phyloP scores from a whole-genome alignment of 1,140 invertebrate species.

The Pogonomyrmex barbatus region DNA sequence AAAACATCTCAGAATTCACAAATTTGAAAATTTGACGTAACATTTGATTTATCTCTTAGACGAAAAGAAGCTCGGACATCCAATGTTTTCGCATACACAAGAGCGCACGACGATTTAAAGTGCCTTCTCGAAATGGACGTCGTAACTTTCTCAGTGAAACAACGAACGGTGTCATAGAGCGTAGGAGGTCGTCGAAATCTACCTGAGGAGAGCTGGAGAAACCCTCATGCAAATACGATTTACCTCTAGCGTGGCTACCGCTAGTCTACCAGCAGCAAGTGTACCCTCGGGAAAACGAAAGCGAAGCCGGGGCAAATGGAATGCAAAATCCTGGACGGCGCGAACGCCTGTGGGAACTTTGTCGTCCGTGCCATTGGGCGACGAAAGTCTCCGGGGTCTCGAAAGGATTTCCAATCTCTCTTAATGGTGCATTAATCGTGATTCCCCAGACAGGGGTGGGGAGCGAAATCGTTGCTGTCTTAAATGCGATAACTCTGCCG shows the following conservation, averaged over 20 bases:
- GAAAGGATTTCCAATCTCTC: constrained; percentile 78
- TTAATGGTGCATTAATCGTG: constrained; percentile 78
- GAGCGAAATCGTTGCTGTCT: constrained; percentile 39
- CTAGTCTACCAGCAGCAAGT: constrained; percentile 55
- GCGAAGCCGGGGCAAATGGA: constrained; percentile 67
- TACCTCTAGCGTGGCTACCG: constrained; percentile 53
- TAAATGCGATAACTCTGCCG: constrained; percentile 66
- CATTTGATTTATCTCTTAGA: not conserved
- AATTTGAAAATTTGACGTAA: not conserved
- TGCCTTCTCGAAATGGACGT: constrained; percentile 40
- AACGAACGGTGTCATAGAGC: constrained; percentile 64
- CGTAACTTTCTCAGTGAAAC: constrained; percentile 52
- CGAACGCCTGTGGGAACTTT: constrained; percentile 66
- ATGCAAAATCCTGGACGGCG: constrained; percentile 74
- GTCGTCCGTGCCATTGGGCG: constrained; percentile 55
- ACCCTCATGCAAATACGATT: constrained; percentile 72
- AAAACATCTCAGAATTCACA: not conserved
- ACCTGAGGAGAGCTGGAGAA: constrained; percentile 59
- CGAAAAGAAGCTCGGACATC: not conserved
- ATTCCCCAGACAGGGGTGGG: constrained; percentile 41
- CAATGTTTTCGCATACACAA: constrained; percentile 27
- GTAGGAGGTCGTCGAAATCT: constrained; percentile 58
- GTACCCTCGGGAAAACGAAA: constrained; percentile 69
- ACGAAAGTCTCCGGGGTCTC: constrained; percentile 70
- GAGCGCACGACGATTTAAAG: constrained; percentile 17